Evolutionary conservation across 2,113 vertebrate genomes (phyloP), one percentile per base, ranked within the genome.

Genomic region (Rhynchopsitta pachyrhyncha): DNA sequence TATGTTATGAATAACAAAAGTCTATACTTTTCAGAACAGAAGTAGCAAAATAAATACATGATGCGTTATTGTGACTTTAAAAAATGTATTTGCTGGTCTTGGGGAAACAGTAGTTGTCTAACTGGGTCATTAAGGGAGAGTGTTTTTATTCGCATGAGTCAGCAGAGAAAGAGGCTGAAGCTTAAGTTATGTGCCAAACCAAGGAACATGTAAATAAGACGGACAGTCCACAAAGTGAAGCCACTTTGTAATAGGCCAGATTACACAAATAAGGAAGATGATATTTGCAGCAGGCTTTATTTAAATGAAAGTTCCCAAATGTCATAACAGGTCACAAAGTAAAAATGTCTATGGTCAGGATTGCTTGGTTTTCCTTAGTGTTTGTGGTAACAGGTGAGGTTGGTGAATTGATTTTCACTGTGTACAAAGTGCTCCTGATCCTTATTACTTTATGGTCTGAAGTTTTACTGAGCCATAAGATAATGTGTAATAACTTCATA

Each of bases 401-500:
- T 82, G 50, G 17, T 81, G 46, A 75, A 74, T 81, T 95, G 29
- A 63, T 74, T 95, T 96, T 87, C 70, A 86, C n/a, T 35, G 49
- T 75, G 64, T 50, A 70, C n/a, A 64, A 59, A 11, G 50, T 69
- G 62, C 90, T 88, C 63, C 60, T 96, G 52, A 66, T 77, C 55
- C 49, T 94, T 80, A 78, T 96, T 93, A 62, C 89, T 95, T 97
- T 83, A 85, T 68, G 42, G 64, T 95, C 74, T 86, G 73, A 92
- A 88, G 93, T 90, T 95, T 75, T 82, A 16, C 24, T 96, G 93
- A 97, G 86, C 82, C 67, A 46, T 83, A 83, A 91, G 93, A 78
- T 97, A 92, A 89, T 82, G 59, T 93, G 78, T 94, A 95, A 92
- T 92, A 96, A 94, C 88, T 96, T 97, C 78, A 92, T 92, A 71